Conservation (phyloP, 2,113 vertebrate genomes). For the Petromus typicus region DNA sequence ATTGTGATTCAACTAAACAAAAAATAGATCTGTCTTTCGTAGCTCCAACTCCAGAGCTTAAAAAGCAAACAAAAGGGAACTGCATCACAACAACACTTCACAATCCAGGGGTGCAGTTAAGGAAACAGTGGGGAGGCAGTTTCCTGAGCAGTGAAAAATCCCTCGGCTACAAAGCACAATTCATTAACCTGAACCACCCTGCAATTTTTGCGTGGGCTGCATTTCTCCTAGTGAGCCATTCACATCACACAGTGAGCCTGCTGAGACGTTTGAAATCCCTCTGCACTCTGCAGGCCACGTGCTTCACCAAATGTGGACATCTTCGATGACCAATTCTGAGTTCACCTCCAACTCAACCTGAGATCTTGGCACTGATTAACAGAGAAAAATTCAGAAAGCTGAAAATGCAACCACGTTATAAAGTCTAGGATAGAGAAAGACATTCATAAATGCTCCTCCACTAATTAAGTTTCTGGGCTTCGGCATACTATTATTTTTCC, state of each 20-base stretch:
- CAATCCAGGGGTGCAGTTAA: slow-evolving; percentile 73
- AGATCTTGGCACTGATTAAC: not conserved
- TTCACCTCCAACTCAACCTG: not conserved
- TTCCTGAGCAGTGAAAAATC: slow-evolving; percentile 64
- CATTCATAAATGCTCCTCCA: not conserved
- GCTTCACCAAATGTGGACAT: not conserved
- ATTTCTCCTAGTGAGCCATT: slow-evolving; percentile 54
- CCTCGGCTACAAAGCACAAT: slow-evolving; percentile 53
- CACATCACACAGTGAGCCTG: slow-evolving; percentile 3
- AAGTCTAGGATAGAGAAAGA: not conserved
- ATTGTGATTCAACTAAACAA: slow-evolving; percentile 86
- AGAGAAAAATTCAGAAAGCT: not conserved
- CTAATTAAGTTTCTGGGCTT: not conserved
- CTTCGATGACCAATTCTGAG: not conserved
- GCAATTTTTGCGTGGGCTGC: not conserved
- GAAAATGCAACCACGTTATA: not conserved
- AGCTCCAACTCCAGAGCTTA: slow-evolving; percentile 69
- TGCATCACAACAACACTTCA: slow-evolving; percentile 67
- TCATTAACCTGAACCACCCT: slow-evolving; percentile 54
- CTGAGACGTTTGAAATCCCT: not conserved
- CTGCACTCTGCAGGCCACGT: not conserved
- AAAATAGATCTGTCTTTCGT: slow-evolving; percentile 83
- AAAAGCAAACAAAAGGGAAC: slow-evolving; percentile 82
- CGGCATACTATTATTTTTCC: not conserved
- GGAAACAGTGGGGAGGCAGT: slow-evolving; percentile 79